Conservation (phyloP, 2,888 invertebrate genomes). For the Aphodius sticticus region DNA sequence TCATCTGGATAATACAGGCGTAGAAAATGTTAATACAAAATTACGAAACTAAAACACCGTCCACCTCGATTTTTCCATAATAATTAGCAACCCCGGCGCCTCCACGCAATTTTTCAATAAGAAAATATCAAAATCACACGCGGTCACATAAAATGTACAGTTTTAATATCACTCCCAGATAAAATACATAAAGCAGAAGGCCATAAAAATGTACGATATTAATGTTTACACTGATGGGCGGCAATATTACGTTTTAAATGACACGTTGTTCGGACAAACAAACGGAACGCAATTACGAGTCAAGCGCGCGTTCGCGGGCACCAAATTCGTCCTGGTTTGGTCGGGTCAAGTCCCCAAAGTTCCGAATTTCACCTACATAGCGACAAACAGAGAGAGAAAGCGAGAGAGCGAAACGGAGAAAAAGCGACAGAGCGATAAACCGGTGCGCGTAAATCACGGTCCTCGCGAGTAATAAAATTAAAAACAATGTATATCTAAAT, state of each 20-base stretch:
- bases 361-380: neutral
- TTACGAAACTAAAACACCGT: too few species aligned
- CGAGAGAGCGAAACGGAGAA: slow-evolving; percentile 18
- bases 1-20: too few species aligned
- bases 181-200: neutral
- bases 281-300: neutral
- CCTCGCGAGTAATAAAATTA: slow-evolving; percentile 33
- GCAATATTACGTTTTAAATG: slow-evolving; percentile 28
- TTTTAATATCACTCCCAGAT: too few species aligned
- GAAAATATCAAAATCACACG: too few species aligned
- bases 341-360: neutral
- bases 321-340: neutral
- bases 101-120: too few species aligned
- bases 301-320: neutral
- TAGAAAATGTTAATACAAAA: too few species aligned
- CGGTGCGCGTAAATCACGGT: slow-evolving; percentile 27
- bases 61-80: too few species aligned
- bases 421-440: slow-evolving; percentile 25
- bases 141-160: too few species aligned
- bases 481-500: slow-evolving; percentile 36
- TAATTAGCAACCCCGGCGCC: too few species aligned
- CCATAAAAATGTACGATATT: slow-evolving; percentile 9
- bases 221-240: slow-evolving; percentile 27
- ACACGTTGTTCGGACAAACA: slow-evolving; percentile 10
- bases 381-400: neutral